phyloP scores from a whole-genome alignment of 2,888 invertebrate genomes.

The Penaeus monodon region DNA sequence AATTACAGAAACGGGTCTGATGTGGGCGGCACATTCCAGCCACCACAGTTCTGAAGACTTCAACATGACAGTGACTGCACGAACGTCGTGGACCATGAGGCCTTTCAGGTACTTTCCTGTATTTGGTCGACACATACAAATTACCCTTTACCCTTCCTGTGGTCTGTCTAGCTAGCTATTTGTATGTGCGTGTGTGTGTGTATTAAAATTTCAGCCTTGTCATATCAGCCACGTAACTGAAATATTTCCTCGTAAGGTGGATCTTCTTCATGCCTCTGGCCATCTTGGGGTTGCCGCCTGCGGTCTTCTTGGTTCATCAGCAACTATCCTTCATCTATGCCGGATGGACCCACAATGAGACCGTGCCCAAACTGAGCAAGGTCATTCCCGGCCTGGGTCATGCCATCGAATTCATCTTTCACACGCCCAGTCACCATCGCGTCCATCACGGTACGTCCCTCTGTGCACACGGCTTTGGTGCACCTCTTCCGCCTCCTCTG shows the following conservation, averaged over 20 bases:
- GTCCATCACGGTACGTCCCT: constrained; percentile 80
- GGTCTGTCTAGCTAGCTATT: no score
- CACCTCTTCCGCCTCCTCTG: background rate
- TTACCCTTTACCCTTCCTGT: no score
- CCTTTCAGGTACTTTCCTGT: background rate
- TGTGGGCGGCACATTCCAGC: constrained; percentile 91
- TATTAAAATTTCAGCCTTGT: no score
- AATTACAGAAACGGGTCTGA: constrained; percentile 73
- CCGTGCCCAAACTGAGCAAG: constrained; percentile 80
- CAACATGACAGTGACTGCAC: constrained; percentile 84
- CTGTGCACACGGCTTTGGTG: background rate
- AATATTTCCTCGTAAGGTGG: constrained; percentile 23
- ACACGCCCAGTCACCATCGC: constrained; percentile 90
- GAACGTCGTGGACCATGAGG: constrained; percentile 76
- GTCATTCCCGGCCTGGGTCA: constrained; percentile 34
- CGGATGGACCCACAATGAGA: constrained; percentile 92
- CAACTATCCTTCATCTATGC: constrained; percentile 91
- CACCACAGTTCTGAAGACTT: constrained; percentile 92
- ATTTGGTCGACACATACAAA: no score
- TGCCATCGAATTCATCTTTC: constrained; percentile 86
- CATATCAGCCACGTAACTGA: no score
- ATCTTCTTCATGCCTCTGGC: constrained; percentile 70
- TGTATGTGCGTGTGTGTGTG: no score
- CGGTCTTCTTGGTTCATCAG: constrained; percentile 84
- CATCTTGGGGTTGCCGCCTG: constrained; percentile 80